Base-by-base conservation (phyloP, 2,888 invertebrate species). In the Tachystola acroxantha region DNA sequence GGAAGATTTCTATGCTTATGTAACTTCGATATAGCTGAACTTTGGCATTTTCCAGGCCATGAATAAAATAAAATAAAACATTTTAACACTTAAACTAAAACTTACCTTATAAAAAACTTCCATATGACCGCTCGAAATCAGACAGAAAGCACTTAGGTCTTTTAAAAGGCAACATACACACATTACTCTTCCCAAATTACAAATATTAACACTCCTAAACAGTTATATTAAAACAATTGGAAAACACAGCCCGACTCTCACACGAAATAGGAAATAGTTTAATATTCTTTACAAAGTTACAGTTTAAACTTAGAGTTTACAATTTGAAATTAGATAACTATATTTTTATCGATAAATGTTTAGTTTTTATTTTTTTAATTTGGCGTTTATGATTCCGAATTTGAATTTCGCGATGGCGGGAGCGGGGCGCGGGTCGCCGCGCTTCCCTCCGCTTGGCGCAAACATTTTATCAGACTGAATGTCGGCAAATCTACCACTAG, bases 401-500 rank as follows among this genome's bases (percentile, higher is more conserved):
- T 80, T 77, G 63, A 81, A 80, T 67, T 66, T 64, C 40, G 52
- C 64, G 65, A 59, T 74, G 78, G 78, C 80, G 81, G 74, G 80
- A 69, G 66, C 46, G 50, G 51, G 55, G 48, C 52, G 56, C 48
- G 57, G 55, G 56, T 50, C 63, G 65, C 58, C 65, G 65, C 67
- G 63, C 51, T 65, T 61, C 57, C 71, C 64, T 60, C 76, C 72
- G 69, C 68, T 59, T 61, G 55, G 57, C 55, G 54, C 72, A 55
- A 70, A 66, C 76, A 75, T 77, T 79, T 77, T 79, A 78, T 79
- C 80, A 73, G 65, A 81, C 81, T 81, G 81, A 78, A 64, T 63
- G 58, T 57, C 62, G 59, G 58, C 62, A 74, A 78, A 78, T 79
- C 72, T 69, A 57, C 63, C 57, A 48, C 54, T 78, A 81, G 80